Evolutionary conservation across 1,140 invertebrate genomes (phyloP), one percentile per base, ranked within the genome.

Genomic region (Dendrolimus kikuchii): DNA sequence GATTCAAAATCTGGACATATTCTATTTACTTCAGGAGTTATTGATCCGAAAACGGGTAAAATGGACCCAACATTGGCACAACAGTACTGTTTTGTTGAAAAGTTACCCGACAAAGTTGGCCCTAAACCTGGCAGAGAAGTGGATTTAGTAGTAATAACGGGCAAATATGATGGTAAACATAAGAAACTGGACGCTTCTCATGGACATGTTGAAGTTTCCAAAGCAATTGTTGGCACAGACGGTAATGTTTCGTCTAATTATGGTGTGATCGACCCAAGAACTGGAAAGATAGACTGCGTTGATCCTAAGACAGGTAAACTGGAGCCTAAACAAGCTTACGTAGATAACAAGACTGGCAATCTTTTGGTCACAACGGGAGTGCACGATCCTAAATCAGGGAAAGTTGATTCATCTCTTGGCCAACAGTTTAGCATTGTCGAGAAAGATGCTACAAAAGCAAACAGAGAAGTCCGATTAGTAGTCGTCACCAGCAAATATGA

Each of bases 401-500:
- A 88, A 72, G 76, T 88, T 37, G 89, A 90, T 74, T 83, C 87
- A 37, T 88, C 88, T 40, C 67, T 88, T 42, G 88, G 88, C 10
- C 88, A 89, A 64, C 77, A 88, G 70, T 90, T 75, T 66, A 89
- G 74, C 64, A 86, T 88, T 50, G 83, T 87, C 5, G 87, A 87
- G 46, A 90, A 90, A 69, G 82, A 90, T 47, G 89, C 90, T 53
- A 88, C 88, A 7, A 89, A 90, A 70, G 87, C 88, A 1, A 81
- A 81, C 45, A 87, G 88, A 60, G 88, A 88, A 70, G 88, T 90
- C 45, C 83, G 71, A 74, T 81, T 90, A 56, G 75, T 90, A 39
- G 87, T 90, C 5, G 88, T 90, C 40, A 90, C 89, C 38, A 88
- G 88, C 54, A 89, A 89, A 69, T 89, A 90, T 62, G 89, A 90